Conservation (phyloP, 2,888 invertebrate species). For the Lathronympha strigana region DNA sequence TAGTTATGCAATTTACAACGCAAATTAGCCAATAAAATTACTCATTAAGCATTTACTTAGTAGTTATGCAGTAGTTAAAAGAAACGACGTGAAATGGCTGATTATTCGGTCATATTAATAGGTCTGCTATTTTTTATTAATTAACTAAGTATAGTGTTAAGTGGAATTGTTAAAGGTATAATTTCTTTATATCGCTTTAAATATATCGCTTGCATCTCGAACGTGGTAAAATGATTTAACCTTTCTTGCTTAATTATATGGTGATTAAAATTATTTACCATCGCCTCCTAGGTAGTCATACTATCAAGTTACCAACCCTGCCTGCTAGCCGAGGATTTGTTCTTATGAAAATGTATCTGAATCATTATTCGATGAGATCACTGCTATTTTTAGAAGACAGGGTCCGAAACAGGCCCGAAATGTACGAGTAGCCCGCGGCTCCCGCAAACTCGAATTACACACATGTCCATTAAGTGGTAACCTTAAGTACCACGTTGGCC, state of each 20-base stretch:
- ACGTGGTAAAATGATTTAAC: too few relatives aligned
- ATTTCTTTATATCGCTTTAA: too few relatives aligned
- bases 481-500: conserved; percentile 22
- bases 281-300: too few relatives aligned
- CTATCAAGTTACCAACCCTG: too few relatives aligned
- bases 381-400: conserved; percentile 23
- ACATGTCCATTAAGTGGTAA: not conserved
- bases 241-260: not conserved
- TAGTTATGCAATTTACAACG: not conserved
- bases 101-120: not conserved
- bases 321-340: not conserved
- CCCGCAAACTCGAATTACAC: conserved; percentile 4
- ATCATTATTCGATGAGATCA: conserved; percentile 16
- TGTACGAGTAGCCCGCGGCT: conserved; percentile 1
- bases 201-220: too few relatives aligned
- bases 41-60: not conserved
- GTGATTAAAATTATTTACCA: not conserved
- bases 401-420: conserved; percentile 19
- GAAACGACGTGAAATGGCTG: not conserved
- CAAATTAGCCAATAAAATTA: not conserved
- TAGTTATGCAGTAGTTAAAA: not conserved
- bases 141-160: not conserved
- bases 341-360: conserved; percentile 7
- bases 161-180: too few relatives aligned
- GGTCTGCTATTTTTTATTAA: not conserved